These are phyloP conservation scores for Lycorma delicatula DNA, from an alignment of 1,140 invertebrate species.

Conservation along the genomic window DNA sequence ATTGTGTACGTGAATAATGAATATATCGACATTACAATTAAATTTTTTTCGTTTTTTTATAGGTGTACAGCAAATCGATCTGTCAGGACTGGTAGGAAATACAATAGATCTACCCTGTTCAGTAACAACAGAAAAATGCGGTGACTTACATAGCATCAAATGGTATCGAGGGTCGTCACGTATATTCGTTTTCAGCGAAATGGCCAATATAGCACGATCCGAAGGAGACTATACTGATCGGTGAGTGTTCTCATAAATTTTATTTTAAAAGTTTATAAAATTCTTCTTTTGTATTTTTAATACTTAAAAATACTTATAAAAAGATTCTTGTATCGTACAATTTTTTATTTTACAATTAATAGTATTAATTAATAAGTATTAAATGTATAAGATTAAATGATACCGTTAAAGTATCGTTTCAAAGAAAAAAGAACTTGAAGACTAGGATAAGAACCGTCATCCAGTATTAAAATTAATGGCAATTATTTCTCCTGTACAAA, in stretches of 20 bases:
- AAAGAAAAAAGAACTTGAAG: too few relatives aligned
- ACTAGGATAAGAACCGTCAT: too few relatives aligned
- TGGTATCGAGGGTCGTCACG: slow-evolving; percentile 75
- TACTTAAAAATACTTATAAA: background rate
- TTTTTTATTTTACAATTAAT: too few relatives aligned
- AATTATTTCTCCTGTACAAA: too few relatives aligned
- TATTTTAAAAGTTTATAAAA: background rate
- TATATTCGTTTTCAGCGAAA: slow-evolving; percentile 76
- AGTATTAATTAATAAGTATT: too few relatives aligned
- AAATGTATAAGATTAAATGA: too few relatives aligned
- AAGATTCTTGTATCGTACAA: too few relatives aligned
- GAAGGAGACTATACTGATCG: slow-evolving; percentile 66
- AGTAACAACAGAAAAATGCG: slow-evolving; percentile 65
- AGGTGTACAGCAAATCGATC: slow-evolving; percentile 24
- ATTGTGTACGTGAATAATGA: too few relatives aligned
- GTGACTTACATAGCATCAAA: slow-evolving; percentile 77
- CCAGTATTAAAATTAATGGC: too few relatives aligned
- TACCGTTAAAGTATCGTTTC: too few relatives aligned
- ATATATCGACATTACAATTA: too few relatives aligned
- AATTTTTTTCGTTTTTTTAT: background rate
- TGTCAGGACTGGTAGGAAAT: slow-evolving; percentile 46
- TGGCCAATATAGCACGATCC: slow-evolving; percentile 56
- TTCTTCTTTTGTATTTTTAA: background rate
- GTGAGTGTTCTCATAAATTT: slow-evolving; percentile 42
- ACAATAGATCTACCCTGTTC: slow-evolving; percentile 64